Evolutionary conservation across 2,113 vertebrate species (phyloP), one percentile per base, ranked within the genome.

Genomic region (Amblyopsis rosae): DNA sequence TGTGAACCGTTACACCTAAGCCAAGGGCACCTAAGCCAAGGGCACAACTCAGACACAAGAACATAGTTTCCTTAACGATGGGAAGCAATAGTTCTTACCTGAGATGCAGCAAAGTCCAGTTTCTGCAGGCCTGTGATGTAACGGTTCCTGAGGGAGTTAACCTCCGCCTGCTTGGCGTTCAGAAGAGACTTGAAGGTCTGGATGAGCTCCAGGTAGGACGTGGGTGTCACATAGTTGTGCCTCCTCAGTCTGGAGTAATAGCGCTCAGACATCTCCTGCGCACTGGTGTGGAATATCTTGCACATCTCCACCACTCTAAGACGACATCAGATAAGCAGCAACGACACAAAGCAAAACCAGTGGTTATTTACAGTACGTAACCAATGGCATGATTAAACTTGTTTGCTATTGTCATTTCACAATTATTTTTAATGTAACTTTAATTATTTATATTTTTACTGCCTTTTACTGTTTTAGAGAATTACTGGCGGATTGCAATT

Each of bases 201-300:
- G 61, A 98, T 98, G 67, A 98, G 73, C 35, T 98, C 95, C 0
- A 98, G 91, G 73, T 98, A 98, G 57, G 96, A 98, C 1, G 95
- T 94, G 13, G 96, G 96, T 0, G 96, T 98, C 56, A 98, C 95
- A 0, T 98, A 98, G 88, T 98, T 96, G 87, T 95, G 90, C 51
- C 96, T 93, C 67, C 88, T 92, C 73, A 98, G 89, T 0, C 69
- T 89, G 1, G 86, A 70, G 15, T 91, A 95, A 70, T 94, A 98
- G 41, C 78, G 92, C 6, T 89, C 2, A 0, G 96, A 98, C 59
- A 98, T 86, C 0, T 90, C 85, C 65, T 90, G 91, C 47, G 92
- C 93, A 1, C 86, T 95, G 76, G 95, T 95, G 70, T 98, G 96
- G 82, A 98, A 98, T 48, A 87, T 95, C 62, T 96, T 95, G 83